These are phyloP conservation scores for Hypomecis atomaria DNA, from an alignment of 2,888 invertebrate species.

Conservation along the genomic window DNA sequence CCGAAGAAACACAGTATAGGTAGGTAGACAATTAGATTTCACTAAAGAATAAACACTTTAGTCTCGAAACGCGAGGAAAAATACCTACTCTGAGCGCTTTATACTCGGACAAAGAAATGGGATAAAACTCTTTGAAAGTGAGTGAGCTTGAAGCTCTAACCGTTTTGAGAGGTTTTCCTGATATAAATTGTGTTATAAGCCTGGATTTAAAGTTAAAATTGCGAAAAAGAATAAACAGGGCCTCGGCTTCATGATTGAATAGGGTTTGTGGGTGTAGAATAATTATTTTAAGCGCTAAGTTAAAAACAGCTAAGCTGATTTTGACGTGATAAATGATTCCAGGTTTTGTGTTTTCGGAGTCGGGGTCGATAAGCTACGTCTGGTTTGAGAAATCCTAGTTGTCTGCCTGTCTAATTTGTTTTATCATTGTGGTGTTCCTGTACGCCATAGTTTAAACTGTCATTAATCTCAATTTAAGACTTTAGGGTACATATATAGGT, in stretches of 20 bases:
- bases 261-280: not conserved
- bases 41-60: slow-evolving; percentile 32
- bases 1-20: slow-evolving; percentile 31
- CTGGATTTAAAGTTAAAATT: slow-evolving; percentile 16
- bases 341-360: not conserved
- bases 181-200: slow-evolving; percentile 32
- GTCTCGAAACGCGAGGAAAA: slow-evolving; percentile 27
- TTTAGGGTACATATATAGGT: no score
- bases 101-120: slow-evolving; percentile 18
- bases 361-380: no score
- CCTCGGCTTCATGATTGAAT: slow-evolving; percentile 2
- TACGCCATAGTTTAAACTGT: no score
- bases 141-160: slow-evolving; percentile 3
- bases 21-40: slow-evolving; percentile 2
- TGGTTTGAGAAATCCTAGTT: no score
- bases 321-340: not conserved
- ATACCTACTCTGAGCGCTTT: slow-evolving; percentile 23
- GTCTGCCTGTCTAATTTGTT: not conserved
- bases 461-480: no score
- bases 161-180: slow-evolving; percentile 22
- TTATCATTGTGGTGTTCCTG: no score
- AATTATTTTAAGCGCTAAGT: slow-evolving; percentile 1
- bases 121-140: slow-evolving; percentile 23
- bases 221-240: slow-evolving; percentile 4
- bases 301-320: not conserved